phyloP scores from a whole-genome alignment of 2,113 vertebrate species.

The Poeciliopsis turrubarensis region DNA sequence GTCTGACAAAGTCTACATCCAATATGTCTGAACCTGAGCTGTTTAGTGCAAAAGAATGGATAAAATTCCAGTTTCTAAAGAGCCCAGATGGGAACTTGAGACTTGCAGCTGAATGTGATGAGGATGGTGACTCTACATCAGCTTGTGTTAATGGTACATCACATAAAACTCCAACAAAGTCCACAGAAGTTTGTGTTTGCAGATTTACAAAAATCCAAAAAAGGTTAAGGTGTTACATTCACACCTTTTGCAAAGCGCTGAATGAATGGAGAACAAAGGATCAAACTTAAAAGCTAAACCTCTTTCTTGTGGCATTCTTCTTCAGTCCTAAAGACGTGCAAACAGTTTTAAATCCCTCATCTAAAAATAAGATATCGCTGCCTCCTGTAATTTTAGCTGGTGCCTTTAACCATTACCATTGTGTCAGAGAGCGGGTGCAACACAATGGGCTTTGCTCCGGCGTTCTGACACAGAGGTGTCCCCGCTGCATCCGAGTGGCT shows the following conservation, averaged over 20 bases:
- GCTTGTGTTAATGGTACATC: background rate
- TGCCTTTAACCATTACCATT: slow-evolving; percentile 2
- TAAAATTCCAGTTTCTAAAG: no score
- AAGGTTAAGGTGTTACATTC: no score
- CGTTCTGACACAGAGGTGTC: background rate
- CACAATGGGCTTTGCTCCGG: background rate
- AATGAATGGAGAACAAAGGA: background rate
- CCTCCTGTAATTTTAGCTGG: background rate
- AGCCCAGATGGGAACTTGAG: no score
- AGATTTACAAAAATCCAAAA: background rate
- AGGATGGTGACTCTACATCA: background rate
- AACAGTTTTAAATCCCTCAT: background rate
- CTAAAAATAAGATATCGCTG: background rate
- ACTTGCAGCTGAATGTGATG: no score
- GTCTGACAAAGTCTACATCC: background rate
- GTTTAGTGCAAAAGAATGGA: background rate
- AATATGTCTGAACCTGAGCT: background rate
- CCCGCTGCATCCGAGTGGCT: slow-evolving; percentile 2
- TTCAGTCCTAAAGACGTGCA: background rate
- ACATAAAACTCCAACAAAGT: background rate
- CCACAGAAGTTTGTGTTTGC: background rate
- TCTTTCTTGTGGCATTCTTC: background rate
- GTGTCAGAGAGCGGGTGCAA: background rate
- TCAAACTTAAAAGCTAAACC: background rate
- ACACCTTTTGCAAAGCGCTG: background rate